A percentile compares a stretch with the other conserved stretches of the same genome.
Evolutionary conservation across 2,888 invertebrate species (phyloP).

Genomic region (Drosophila siamana): DNA sequence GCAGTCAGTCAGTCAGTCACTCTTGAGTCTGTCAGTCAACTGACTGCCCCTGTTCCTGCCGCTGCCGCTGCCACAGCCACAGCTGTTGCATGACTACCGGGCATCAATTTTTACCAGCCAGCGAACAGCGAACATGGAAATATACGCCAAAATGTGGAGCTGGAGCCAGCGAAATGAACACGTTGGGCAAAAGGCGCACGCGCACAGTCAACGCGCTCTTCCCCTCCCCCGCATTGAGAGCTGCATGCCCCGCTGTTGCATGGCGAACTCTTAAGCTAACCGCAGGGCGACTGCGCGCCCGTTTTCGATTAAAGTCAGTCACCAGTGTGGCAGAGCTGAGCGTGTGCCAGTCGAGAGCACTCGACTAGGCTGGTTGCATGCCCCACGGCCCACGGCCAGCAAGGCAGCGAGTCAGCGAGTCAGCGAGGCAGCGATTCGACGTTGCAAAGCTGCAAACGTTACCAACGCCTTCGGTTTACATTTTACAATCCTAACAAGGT

Average conservation of each 20-base stretch:
- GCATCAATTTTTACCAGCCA: slow-evolving; percentile 74
- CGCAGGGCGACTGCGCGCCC: slow-evolving; percentile 81
- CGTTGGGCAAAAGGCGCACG: slow-evolving; percentile 69
- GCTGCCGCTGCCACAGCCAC: not conserved
- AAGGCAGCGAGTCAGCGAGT: not conserved
- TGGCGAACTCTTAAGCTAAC: slow-evolving; percentile 76
- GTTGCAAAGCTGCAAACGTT: slow-evolving; percentile 14
- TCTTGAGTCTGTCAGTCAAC: slow-evolving; percentile 22
- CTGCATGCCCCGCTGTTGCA: slow-evolving; percentile 44
- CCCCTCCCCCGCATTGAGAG: not conserved
- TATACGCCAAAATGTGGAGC: slow-evolving; percentile 55
- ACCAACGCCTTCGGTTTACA: slow-evolving; percentile 80
- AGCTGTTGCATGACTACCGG: slow-evolving; percentile 81
- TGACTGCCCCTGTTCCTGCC: slow-evolving; percentile 20
- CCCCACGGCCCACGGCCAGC: not conserved
- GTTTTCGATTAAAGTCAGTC: slow-evolving; percentile 67
- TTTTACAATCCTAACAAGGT: slow-evolving; percentile 82
- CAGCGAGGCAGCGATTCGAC: not conserved
- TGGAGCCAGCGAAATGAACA: slow-evolving; percentile 70
- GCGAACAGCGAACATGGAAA: slow-evolving; percentile 52
- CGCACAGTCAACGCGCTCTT: slow-evolving; percentile 67
- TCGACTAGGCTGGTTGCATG: slow-evolving; percentile 39
- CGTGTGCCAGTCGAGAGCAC: slow-evolving; percentile 69
- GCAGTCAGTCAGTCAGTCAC: slow-evolving; percentile 31
- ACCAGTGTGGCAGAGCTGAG: slow-evolving; percentile 27